Base-by-base conservation (phyloP, 2,113 vertebrate species). In the Hystrix brachyura region DNA sequence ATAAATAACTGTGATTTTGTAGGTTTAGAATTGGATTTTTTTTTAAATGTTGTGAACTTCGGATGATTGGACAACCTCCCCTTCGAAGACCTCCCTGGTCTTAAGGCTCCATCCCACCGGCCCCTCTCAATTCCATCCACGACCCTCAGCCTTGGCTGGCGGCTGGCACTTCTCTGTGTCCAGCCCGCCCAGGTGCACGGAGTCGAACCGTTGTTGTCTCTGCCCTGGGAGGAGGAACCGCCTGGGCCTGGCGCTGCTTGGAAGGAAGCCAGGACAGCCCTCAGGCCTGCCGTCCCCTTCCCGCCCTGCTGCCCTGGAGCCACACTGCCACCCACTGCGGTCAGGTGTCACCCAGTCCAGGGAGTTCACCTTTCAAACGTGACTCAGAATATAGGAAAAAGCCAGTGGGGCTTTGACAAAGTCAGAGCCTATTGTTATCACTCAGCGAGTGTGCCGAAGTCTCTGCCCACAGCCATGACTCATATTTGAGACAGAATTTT, bases 301-400 rank as follows among this genome's bases (percentile, higher is more conserved):
- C 3, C 29, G 3, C 59, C 76, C 2, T 0, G 6, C 69, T 27
- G 9, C 10, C 53, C 29, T 34, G n/a, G 13, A 67, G 64, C 32
- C 94, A 81, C 10, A 7, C 32, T 38, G 60, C 10, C 19, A 14
- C 3, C 72, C 65, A 0, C 11, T 11, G 13, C 3, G 5, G 27
- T 32, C 51, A 78, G 65, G 62, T n/a, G 32, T 38, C 82, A 91
- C 86, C 34, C n/a, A n/a, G 38, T 48, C 27, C 64, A 88, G 9
- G 53, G 67, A 65, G 71, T 57, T 69, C 34, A 55, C 48, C 91
- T 83, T 97, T 93, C 18, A 46, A 87, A 59, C n/a, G 19, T 85
- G 87, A 93, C 53, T 93, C 94, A 60, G 60, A 78, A 83, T 32
- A 55, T 0, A 71, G 85, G 53, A 46, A 65, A 95, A 96, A 59